Base-by-base conservation (phyloP, 2,113 vertebrate genomes). In the Salvelinus namaycush region DNA sequence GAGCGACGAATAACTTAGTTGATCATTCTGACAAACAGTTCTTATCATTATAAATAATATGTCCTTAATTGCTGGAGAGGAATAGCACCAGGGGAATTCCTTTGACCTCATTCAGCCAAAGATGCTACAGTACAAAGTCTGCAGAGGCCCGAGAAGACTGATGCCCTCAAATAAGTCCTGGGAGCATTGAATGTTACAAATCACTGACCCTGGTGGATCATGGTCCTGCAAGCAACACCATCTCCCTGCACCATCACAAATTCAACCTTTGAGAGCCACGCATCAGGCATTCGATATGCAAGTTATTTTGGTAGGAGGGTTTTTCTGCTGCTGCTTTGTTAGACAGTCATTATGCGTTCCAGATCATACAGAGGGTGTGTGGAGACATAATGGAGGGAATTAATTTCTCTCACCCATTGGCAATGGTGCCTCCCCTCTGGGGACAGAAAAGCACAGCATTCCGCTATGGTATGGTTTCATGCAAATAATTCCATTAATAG, bases 291-390 rank as follows among this genome's bases (percentile, higher is more conserved):
- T 62, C n/a, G n/a, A 62, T 62, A 11, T 62, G 59, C n/a, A 24
- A n/a, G 60, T 65, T 70, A 39, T 78, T 68, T 68, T 49, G 5
- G 70, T 69, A 68, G 27, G 59, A 62, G 59, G 18, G 51, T 16
- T 62, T 62, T 54, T 24, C 59, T 22, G 7, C n/a, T 62, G 59
- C n/a, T 24, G 59, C 59, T 62, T 62, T 62, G n/a, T 62, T 22
- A n/a, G 59, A n/a, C n/a, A 60, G 59, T 60, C 59, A 60, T 60
- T 60, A 62, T 62, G 59, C n/a, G 24, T 22, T 7, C 5, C 20
- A 62, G 59, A 22, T 62, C n/a, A 62, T 22, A 62, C 2, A 1
- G n/a, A n/a, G 18, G 5, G 59, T 2, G 59, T 22, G 49, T 5
- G 11, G 49, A 51, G 49, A 14, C 14, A 51, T 51, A 16, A 51